These are phyloP conservation scores for Megaustenia siamemsis DNA, from an alignment of 2,888 invertebrate genomes.

Conservation along the genomic window DNA sequence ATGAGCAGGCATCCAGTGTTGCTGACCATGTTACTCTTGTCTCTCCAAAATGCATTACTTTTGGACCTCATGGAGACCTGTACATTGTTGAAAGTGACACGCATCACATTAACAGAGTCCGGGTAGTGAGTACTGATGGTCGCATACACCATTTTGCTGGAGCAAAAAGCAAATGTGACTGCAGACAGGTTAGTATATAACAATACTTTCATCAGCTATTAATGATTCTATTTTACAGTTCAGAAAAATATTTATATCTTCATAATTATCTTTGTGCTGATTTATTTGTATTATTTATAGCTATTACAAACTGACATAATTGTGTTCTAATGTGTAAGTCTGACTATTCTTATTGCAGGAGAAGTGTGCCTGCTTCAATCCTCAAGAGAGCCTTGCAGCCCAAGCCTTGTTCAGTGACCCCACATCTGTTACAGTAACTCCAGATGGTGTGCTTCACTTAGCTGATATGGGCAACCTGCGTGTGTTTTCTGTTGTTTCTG, in stretches of 20 bases:
- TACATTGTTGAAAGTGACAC: conserved; percentile 96
- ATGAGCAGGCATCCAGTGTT: conserved; percentile 74
- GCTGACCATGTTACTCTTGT: conserved; percentile 94
- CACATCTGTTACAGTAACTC: conserved; percentile 90
- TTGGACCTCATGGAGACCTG: conserved; percentile 93
- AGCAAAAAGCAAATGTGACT: conserved; percentile 85
- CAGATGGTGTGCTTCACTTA: conserved; percentile 96
- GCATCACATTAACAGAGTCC: conserved; percentile 90
- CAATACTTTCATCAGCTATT: no score
- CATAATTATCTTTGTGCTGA: no score
- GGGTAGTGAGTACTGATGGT: conserved; percentile 95
- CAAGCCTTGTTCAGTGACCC: conserved; percentile 96
- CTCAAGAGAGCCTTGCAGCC: conserved; percentile 85
- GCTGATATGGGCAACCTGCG: conserved; percentile 90
- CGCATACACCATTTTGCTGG: conserved; percentile 96
- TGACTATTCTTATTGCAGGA: conserved; percentile 79
- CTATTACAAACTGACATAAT: not conserved
- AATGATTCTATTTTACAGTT: no score
- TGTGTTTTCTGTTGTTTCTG: conserved; percentile 84
- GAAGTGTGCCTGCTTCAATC: conserved; percentile 93
- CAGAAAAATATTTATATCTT: no score
- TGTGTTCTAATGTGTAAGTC: not conserved
- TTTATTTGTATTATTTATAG: not conserved
- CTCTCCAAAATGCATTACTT: conserved; percentile 92
- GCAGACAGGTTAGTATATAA: conserved; percentile 59